A percentile compares a stretch with the other conserved stretches of the same genome.
Evolutionary conservation across 2,797 vertebrate species (phyloP).

Genomic region (Tarsius wallacei): DNA sequence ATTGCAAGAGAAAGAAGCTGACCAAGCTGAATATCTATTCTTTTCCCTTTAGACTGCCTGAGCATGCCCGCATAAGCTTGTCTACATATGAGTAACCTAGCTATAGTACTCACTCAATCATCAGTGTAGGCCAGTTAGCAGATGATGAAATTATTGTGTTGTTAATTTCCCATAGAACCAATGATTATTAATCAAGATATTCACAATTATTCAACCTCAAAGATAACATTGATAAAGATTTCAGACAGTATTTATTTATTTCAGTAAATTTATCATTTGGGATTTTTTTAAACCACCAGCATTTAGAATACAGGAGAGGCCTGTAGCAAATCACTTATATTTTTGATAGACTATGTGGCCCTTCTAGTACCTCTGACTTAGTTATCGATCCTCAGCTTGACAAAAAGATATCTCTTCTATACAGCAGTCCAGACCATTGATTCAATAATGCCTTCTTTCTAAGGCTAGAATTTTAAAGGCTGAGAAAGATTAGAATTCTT

Average conservation of each 20-base stretch:
- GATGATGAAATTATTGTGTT: background rate
- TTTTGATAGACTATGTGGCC: conserved; percentile 74
- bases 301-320: background rate
- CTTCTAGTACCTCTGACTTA: conserved; percentile 83
- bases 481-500: background rate
- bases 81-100: background rate
- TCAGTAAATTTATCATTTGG: conserved; percentile 72
- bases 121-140: background rate
- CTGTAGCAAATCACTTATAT: conserved; percentile 68
- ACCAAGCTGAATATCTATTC: background rate
- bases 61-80: background rate
- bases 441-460: conserved; percentile 69
- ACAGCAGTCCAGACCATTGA: conserved; percentile 69
- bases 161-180: conserved; percentile 57
- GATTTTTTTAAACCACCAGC: conserved; percentile 67
- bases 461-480: conserved; percentile 68
- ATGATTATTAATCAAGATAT: conserved; percentile 48
- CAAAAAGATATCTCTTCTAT: conserved; percentile 79
- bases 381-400: conserved; percentile 81
- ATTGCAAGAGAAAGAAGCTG: background rate
- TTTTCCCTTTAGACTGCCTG: background rate
- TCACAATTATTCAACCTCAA: conserved; percentile 60
- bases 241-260: conserved; percentile 81
- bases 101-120: background rate
- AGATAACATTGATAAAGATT: conserved; percentile 62